Base-by-base conservation (phyloP, 2,113 vertebrate species). In the Megaptera novaeangliae region DNA sequence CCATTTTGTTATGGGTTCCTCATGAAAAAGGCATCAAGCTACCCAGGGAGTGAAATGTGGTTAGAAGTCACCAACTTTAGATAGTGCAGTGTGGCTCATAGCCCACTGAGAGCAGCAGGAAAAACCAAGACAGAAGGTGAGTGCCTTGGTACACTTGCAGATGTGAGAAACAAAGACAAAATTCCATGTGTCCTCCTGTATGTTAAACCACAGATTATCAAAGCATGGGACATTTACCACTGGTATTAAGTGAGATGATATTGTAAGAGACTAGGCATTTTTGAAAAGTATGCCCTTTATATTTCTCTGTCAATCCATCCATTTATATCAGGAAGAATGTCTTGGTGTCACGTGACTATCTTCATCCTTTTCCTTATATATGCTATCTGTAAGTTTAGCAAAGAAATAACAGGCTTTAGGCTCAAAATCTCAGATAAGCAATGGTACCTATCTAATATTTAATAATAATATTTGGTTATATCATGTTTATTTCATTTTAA, bases 401-500 rank as follows among this genome's bases (percentile, higher is more conserved):
- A 41, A 61, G 44, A 84, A 81, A 61, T 4, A 81, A 36, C 13
- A 69, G 13, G 3, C 11, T 46, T 69, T 8, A 36, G 29, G 17
- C 34, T 82, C 10, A 31, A 49, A 86, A 78, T 84, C 59, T 95
- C 75, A 85, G 21, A 29, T 14, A 75, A 77, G 23, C 11, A 64
- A 20, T 55, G 2, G 4, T 10, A 57, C 31, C 17, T 78, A 36
- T 4, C 10, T 57, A 81, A 61, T 61, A 66, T 18, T 88, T 31
- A 72, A 39, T 13, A 61, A 63, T 23, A 11, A n/a, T 82, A 14
- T 17, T 97, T 83, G 36, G n/a, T 72, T 86, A 36, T 55, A 17
- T 74, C 12, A 52, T 69, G 59, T 72, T 81, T 84, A 85, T 59
- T 87, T 81, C 41, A 68, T 68, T 75, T 96, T 90, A 41, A 18